Evolutionary conservation across 2,113 vertebrate genomes (phyloP), one percentile per base, ranked within the genome.

Genomic region (Pelmatolapia mariae): DNA sequence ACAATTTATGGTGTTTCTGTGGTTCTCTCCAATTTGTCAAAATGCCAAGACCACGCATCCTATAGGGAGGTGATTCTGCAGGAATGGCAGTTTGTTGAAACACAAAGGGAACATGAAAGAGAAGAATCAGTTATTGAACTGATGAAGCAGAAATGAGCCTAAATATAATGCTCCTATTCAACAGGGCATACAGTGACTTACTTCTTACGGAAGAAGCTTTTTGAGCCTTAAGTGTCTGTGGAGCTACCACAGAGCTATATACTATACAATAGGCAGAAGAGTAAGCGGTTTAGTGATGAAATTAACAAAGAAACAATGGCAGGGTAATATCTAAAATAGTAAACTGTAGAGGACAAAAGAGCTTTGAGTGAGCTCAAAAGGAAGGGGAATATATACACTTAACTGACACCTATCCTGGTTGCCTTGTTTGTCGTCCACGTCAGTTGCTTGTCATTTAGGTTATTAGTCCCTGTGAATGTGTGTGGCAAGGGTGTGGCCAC

Each of bases 401-500:
- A 82, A 80, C 12, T 43, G 85, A 84, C 88, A 81, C 85, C 89
- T 86, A 87, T 87, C 63, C 81, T 10, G 80, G 85, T 89, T 81
- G 80, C 87, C 63, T 82, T 88, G 68, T 90, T 87, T 85, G 71
- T 80, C 81, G 71, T 73, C 81, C 61, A 80, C 73, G 78, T 89
- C 52, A 92, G 84, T 84, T 81, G 87, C 76, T 79, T 87, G 87
- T 90, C 90, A 73, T 66, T 92, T 86, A 89, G 66, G 76, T 83
- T 85, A 83, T 87, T 76, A 86, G 40, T 73, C 31, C 15, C 19
- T 4, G 43, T 56, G 36, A 50, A 57, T 29, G 80, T 87, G 90
- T 89, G 93, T 89, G 91, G 83, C 63, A 87, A 94, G 66, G 93
- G 93, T 90, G 92, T 85, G 93, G 89, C 94, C 93, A 91, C 93